phyloP scores from a whole-genome alignment of 2,888 invertebrate species.

The Xestoiulus laeticollis region DNA sequence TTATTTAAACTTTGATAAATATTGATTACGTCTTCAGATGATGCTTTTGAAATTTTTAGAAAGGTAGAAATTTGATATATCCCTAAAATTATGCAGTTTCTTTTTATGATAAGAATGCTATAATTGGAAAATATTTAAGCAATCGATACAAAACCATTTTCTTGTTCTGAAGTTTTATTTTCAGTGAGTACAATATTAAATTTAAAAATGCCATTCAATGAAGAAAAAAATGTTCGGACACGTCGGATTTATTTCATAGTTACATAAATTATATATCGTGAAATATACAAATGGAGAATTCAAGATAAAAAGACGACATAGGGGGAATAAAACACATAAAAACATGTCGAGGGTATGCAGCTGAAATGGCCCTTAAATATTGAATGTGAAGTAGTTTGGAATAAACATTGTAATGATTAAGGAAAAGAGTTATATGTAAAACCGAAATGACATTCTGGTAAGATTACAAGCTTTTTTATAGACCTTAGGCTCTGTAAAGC shows the following conservation, averaged over 20 bases:
- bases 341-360: not conserved
- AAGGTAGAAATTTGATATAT: not conserved
- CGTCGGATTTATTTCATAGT: not conserved
- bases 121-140: not conserved
- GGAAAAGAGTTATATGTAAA: not conserved
- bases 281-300: conserved; percentile 31
- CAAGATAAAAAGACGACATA: not conserved
- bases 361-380: not conserved
- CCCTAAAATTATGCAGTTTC: too few relatives aligned
- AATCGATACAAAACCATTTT: not conserved
- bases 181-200: conserved; percentile 28
- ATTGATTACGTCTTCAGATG: too few relatives aligned
- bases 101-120: too few relatives aligned
- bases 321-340: not conserved
- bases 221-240: not conserved
- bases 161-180: not conserved
- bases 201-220: not conserved
- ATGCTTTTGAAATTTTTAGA: too few relatives aligned
- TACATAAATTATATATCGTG: conserved; percentile 39
- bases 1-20: too few relatives aligned
- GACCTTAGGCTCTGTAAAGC: not conserved
- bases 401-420: conserved; percentile 21
- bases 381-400: conserved; percentile 4
- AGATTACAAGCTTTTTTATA: not conserved
- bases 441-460: not conserved